A percentile compares a stretch with the other conserved stretches of the same genome.
Conservation (phyloP, 1,140 invertebrate genomes). For the Antheraea mylitta region DNA sequence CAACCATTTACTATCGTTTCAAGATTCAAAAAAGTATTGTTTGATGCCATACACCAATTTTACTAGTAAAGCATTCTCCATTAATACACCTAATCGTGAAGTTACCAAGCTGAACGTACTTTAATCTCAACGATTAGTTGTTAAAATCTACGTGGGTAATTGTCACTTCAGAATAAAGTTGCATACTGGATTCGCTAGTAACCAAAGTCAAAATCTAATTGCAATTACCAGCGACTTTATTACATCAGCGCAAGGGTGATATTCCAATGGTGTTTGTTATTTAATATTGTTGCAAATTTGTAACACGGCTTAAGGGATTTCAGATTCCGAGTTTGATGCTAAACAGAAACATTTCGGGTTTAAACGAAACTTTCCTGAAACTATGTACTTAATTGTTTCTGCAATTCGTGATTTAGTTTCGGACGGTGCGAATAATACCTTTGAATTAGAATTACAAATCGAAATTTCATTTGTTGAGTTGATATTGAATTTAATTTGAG, state of each 20-base stretch:
- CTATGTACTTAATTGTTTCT: slow-evolving; percentile 47
- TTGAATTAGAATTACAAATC: slow-evolving; percentile 6
- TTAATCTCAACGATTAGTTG: slow-evolving; percentile 60
- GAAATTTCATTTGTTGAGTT: background rate
- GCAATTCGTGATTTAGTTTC: slow-evolving; percentile 26
- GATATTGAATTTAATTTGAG: background rate
- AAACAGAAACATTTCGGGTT: slow-evolving; percentile 54
- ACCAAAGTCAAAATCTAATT: slow-evolving; percentile 35
- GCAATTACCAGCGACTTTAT: slow-evolving; percentile 24
- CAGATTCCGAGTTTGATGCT: slow-evolving; percentile 57
- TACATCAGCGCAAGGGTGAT: slow-evolving; percentile 23
- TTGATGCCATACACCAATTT: too few relatives aligned
- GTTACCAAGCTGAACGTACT: slow-evolving; percentile 33
- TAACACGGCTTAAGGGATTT: slow-evolving; percentile 66
- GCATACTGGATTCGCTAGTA: slow-evolving; percentile 33
- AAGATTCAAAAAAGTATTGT: too few relatives aligned
- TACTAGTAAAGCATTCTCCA: too few relatives aligned
- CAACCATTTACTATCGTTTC: too few relatives aligned
- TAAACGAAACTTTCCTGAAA: slow-evolving; percentile 50
- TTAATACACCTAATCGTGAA: background rate
- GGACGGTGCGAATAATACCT: slow-evolving; percentile 22
- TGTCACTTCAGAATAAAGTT: slow-evolving; percentile 64
- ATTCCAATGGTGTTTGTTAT: slow-evolving; percentile 6
- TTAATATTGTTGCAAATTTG: slow-evolving; percentile 34
- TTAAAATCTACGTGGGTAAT: slow-evolving; percentile 60